A percentile compares a stretch with the other conserved stretches of the same genome.
These are phyloP conservation scores for Caenorhabditis sp. DNA, from an alignment of 2,888 invertebrate genomes.

Conservation along the genomic window DNA sequence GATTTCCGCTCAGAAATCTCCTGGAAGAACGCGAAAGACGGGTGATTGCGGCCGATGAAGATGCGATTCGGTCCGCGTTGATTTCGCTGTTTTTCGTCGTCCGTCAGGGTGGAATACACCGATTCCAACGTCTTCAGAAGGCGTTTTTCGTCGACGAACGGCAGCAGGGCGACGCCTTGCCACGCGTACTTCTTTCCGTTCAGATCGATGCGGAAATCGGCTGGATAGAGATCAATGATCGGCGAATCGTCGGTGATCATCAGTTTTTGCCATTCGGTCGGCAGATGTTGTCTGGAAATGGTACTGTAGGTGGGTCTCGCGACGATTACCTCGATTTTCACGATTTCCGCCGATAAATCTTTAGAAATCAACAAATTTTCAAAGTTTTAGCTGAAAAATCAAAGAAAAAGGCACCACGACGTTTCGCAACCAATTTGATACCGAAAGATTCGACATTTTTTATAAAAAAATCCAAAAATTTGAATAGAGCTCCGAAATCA, in stretches of 20 bases:
- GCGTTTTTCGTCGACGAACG: conserved; percentile 95
- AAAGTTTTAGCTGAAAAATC: too few species aligned
- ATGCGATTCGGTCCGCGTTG: conserved; percentile 92
- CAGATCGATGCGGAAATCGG: conserved; percentile 92
- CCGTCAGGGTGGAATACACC: conserved; percentile 90
- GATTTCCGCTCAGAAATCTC: conserved; percentile 86
- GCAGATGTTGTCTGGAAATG: conserved; percentile 91
- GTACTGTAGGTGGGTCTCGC: too few species aligned
- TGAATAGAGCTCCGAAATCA: too few species aligned
- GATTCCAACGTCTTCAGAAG: conserved; percentile 87
- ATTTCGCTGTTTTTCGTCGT: conserved; percentile 92
- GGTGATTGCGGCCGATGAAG: conserved; percentile 90
- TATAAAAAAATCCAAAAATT: too few species aligned
- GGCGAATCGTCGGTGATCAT: conserved; percentile 95
- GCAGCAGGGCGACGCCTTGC: conserved; percentile 98
- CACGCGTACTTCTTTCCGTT: conserved; percentile 99
- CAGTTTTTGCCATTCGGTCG: conserved; percentile 92
- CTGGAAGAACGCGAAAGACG: conserved; percentile 88
- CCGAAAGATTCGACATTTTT: too few species aligned
- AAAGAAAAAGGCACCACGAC: too few species aligned
- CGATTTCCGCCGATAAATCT: too few species aligned
- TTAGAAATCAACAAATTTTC: too few species aligned
- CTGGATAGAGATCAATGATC: conserved; percentile 99
- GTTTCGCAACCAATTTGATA: too few species aligned
- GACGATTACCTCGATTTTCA: too few species aligned